Evolutionary conservation across 2,888 invertebrate genomes (phyloP).

Genomic region (Orthosia gothica): DNA sequence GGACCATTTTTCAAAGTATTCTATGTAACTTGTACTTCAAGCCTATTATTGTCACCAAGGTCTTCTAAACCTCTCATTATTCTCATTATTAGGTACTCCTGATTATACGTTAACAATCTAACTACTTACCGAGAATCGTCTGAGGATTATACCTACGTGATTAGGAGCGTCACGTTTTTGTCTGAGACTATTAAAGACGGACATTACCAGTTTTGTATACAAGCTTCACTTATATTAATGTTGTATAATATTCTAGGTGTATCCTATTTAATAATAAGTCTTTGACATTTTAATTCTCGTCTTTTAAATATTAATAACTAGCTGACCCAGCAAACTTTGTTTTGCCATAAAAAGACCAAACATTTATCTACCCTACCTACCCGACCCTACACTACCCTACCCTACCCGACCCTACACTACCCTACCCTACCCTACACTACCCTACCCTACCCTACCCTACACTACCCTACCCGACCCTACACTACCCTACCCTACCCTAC

Average conservation of each 20-base stretch:
- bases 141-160: conserved; percentile 32
- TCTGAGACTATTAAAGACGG: not conserved
- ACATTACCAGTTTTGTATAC: conserved; percentile 5
- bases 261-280: conserved; percentile 8
- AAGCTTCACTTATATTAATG: not conserved
- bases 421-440: too few species aligned
- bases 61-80: conserved; percentile 9
- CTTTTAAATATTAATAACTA: conserved; percentile 17
- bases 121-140: conserved; percentile 12
- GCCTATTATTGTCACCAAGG: conserved; percentile 33
- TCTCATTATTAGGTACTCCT: not conserved
- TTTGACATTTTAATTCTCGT: conserved; percentile 1
- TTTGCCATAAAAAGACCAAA: too few species aligned
- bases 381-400: too few species aligned
- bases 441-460: too few species aligned
- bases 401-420: too few species aligned
- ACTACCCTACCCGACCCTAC: too few species aligned
- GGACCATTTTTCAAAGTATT: not conserved
- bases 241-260: not conserved
- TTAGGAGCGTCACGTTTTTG: conserved; percentile 23
- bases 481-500: too few species aligned
- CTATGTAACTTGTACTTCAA: conserved; percentile 7
- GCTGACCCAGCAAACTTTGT: too few species aligned
- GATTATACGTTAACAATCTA: conserved; percentile 16
- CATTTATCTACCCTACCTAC: too few species aligned